A percentile compares a stretch with the other conserved stretches of the same genome.
These are phyloP conservation scores for Aradus depressus DNA, from an alignment of 2,888 invertebrate species.

Conservation along the genomic window DNA sequence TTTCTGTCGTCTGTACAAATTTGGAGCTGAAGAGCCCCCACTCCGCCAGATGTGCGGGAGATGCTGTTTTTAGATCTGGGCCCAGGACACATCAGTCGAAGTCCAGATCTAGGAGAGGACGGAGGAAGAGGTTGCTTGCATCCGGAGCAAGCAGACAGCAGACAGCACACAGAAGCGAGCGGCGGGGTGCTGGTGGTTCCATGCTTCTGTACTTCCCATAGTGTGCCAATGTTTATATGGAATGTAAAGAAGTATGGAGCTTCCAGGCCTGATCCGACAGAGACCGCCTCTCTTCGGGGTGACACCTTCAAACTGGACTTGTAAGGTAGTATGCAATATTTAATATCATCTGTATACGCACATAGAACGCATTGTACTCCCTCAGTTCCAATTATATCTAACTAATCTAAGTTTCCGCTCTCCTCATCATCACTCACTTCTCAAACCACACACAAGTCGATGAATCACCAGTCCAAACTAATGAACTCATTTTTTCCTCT, in stretches of 20 bases:
- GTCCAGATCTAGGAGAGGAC: background rate
- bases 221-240: slow-evolving; percentile 28
- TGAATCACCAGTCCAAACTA: no score
- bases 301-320: no score
- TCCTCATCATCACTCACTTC: no score
- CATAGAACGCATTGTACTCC: no score
- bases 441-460: no score
- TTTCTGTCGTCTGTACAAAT: slow-evolving; percentile 21
- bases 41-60: slow-evolving; percentile 13
- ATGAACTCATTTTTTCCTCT: no score
- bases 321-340: no score
- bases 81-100: slow-evolving; percentile 1
- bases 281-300: no score
- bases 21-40: slow-evolving; percentile 17
- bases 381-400: no score
- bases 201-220: slow-evolving; percentile 32
- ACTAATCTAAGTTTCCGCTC: no score
- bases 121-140: background rate
- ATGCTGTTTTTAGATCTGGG: slow-evolving; percentile 17
- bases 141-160: background rate
- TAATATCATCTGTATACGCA: no score
- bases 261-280: no score
- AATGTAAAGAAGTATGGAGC: slow-evolving; percentile 33
- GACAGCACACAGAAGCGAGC: background rate
- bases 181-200: slow-evolving; percentile 28